Evolutionary conservation across 2,797 vertebrate species (phyloP).

Genomic region (Jordanella pulchra): DNA sequence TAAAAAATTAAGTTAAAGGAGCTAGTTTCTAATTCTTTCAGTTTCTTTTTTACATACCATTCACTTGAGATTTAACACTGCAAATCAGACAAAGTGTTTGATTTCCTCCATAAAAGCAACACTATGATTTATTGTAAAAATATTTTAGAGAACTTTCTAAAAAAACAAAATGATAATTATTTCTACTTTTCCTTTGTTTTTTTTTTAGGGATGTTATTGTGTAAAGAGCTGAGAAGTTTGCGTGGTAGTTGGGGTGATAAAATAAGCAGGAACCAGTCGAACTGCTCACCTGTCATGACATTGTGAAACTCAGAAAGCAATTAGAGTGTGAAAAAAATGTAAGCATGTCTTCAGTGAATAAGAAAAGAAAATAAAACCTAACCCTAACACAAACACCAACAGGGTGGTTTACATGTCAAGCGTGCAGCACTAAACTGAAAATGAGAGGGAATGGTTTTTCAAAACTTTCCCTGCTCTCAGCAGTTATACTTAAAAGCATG

Average conservation of each 20-base stretch:
- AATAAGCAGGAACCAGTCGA: constrained; percentile 66
- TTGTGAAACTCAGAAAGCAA: constrained; percentile 14
- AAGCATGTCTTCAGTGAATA: neutral
- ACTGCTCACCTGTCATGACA: constrained; percentile 50
- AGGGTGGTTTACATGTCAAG: neutral
- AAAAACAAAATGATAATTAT: neutral
- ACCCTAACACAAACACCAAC: neutral
- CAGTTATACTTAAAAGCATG: neutral
- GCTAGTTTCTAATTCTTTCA: neutral
- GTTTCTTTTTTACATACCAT: neutral
- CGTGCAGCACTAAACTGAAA: neutral
- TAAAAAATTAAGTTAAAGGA: neutral
- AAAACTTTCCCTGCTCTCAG: neutral
- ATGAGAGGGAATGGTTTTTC: neutral
- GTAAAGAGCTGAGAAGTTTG: neutral
- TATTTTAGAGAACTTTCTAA: neutral
- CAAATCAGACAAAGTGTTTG: neutral
- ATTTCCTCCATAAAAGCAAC: neutral
- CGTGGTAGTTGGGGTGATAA: constrained; percentile 26
- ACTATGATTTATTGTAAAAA: neutral
- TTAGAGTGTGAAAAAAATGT: constrained; percentile 1
- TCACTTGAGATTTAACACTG: neutral
- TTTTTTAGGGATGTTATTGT: neutral
- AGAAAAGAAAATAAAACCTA: neutral
- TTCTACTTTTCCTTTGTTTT: neutral